phyloP scores from a whole-genome alignment of 2,113 vertebrate species.

The Osmerus mordax region DNA sequence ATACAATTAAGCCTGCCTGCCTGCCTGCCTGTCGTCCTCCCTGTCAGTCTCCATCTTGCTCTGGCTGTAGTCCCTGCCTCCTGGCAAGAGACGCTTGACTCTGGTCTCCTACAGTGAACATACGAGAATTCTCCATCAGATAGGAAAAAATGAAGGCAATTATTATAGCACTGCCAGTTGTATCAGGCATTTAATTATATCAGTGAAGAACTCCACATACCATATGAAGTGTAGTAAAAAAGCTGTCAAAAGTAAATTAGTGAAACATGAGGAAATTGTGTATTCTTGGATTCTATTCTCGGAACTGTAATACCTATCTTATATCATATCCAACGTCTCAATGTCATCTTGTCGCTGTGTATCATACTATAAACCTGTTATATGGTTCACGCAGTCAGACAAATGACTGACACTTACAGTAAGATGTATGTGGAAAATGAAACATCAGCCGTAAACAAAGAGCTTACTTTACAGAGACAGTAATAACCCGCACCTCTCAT shows the following conservation, averaged over 20 bases:
- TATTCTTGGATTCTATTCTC: too few relatives aligned
- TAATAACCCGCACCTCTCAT: too few relatives aligned
- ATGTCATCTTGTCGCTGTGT: neutral
- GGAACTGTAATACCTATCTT: neutral
- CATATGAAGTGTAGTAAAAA: neutral
- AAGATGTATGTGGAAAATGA: conserved; percentile 20
- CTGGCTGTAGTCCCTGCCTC: too few relatives aligned
- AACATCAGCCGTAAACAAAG: conserved; percentile 6
- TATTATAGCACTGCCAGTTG: too few relatives aligned
- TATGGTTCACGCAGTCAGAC: conserved; percentile 30
- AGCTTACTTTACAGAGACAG: too few relatives aligned
- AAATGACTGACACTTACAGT: conserved; percentile 35
- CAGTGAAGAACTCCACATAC: neutral
- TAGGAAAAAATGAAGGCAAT: too few relatives aligned
- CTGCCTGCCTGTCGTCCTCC: too few relatives aligned
- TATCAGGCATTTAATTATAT: neutral
- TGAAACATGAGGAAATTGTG: neutral
- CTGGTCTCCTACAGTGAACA: too few relatives aligned
- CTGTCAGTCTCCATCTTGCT: too few relatives aligned
- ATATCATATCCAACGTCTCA: neutral
- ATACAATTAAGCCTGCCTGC: too few relatives aligned
- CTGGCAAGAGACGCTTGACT: too few relatives aligned
- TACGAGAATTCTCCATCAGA: too few relatives aligned
- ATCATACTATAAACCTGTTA: neutral
- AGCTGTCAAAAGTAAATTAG: neutral